Conservation (phyloP, 1,140 invertebrate species). For the Philotrypesis tridentata region DNA sequence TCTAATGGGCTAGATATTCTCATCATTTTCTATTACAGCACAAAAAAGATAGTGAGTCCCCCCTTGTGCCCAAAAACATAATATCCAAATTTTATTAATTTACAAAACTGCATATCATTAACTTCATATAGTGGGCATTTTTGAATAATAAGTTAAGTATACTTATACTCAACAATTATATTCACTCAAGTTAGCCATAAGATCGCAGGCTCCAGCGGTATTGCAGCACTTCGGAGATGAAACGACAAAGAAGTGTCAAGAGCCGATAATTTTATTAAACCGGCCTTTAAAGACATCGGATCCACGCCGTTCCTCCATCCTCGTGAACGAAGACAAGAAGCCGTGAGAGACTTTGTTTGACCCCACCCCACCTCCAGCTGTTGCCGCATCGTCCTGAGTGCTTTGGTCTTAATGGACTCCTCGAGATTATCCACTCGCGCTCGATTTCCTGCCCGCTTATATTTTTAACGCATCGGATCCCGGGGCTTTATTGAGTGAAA, state of each 20-base stretch:
- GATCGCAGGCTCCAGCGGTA: background rate
- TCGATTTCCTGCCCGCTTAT: slow-evolving; percentile 7
- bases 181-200: too few relatives aligned
- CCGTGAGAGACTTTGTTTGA: slow-evolving; percentile 4
- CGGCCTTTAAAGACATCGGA: slow-evolving; percentile 6
- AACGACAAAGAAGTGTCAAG: slow-evolving; percentile 11
- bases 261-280: slow-evolving; percentile 37
- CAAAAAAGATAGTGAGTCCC: too few relatives aligned
- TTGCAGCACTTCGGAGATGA: slow-evolving; percentile 12
- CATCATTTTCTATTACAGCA: too few relatives aligned
- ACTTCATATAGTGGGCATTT: too few relatives aligned
- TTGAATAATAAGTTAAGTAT: too few relatives aligned
- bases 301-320: background rate
- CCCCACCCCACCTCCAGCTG: too few relatives aligned
- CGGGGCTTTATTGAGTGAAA: background rate
- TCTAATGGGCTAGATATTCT: too few relatives aligned
- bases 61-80: too few relatives aligned
- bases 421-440: slow-evolving; percentile 9
- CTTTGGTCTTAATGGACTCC: slow-evolving; percentile 21
- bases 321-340: background rate
- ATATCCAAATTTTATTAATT: too few relatives aligned
- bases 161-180: too few relatives aligned
- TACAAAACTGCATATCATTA: too few relatives aligned
- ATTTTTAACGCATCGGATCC: background rate
- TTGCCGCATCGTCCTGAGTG: background rate